A percentile compares a stretch with the other conserved stretches of the same genome.
These are phyloP conservation scores for Gerosis bhagava DNA, from an alignment of 2,888 invertebrate species.

Conservation along the genomic window DNA sequence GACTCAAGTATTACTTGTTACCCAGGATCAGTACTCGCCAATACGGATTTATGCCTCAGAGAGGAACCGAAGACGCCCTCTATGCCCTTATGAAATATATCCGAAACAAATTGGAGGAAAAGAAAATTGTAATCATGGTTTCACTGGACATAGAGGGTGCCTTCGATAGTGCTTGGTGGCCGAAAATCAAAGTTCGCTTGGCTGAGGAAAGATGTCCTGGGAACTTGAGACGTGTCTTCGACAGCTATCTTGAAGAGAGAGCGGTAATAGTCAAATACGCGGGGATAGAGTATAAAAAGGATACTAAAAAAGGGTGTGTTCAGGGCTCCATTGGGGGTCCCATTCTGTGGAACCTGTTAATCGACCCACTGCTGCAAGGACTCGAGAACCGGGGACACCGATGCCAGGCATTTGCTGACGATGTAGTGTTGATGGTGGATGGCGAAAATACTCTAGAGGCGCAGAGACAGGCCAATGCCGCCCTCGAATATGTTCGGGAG, in stretches of 20 bases:
- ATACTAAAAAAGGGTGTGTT: conserved; percentile 27
- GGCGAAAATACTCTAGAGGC: background rate
- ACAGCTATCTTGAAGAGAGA: conserved; percentile 15
- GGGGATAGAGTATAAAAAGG: conserved; percentile 21
- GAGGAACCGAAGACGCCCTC: too few species aligned
- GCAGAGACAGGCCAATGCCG: conserved; percentile 3
- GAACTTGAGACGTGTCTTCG: conserved; percentile 15
- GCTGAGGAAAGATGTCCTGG: conserved; percentile 23
- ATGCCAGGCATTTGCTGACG: background rate
- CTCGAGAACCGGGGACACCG: background rate
- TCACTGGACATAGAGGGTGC: too few species aligned
- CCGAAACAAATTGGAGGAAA: conserved; percentile 3
- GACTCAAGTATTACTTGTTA: background rate
- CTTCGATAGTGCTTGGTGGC: too few species aligned
- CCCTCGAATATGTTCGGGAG: background rate
- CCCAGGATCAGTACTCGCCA: background rate
- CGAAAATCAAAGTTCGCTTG: conserved; percentile 20
- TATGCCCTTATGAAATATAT: conserved; percentile 14
- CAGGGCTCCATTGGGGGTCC: conserved; percentile 30
- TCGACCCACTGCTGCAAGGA: conserved; percentile 19
- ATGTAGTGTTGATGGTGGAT: too few species aligned
- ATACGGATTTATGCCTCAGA: conserved; percentile 29
- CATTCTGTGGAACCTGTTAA: conserved; percentile 27
- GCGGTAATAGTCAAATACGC: background rate
- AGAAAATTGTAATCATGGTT: too few species aligned